phyloP scores from a whole-genome alignment of 2,113 vertebrate species.

The Pseudorhombus dupliciocellatus region DNA sequence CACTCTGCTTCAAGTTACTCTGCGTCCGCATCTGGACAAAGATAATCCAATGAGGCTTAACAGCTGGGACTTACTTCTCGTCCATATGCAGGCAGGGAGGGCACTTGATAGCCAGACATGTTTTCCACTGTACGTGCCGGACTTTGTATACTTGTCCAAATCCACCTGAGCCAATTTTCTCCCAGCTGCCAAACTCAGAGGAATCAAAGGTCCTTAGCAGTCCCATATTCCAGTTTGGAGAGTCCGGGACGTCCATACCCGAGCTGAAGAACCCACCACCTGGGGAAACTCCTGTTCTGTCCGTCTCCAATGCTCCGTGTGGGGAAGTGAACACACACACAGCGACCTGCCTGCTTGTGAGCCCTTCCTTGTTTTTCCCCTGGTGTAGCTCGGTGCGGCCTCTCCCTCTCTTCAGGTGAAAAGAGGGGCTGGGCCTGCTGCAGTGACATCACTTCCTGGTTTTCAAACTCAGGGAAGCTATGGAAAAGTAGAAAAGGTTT shows the following conservation, averaged over 20 bases:
- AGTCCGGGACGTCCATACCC: constrained; percentile 85
- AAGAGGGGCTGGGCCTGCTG: constrained; percentile 62
- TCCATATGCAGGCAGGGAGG: constrained; percentile 95
- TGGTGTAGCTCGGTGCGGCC: constrained; percentile 56
- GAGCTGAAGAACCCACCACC: constrained; percentile 48
- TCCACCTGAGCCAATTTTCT: constrained; percentile 96
- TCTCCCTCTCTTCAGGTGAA: constrained; percentile 84
- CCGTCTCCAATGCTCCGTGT: constrained; percentile 50
- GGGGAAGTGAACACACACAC: constrained; percentile 47
- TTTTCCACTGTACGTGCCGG: constrained; percentile 96
- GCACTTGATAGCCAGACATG: constrained; percentile 97
- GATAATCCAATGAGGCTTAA: not conserved
- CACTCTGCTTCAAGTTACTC: not conserved
- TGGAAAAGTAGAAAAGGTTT: constrained; percentile 32
- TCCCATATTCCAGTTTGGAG: constrained; percentile 88
- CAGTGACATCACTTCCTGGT: constrained; percentile 82
- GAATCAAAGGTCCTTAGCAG: constrained; percentile 91
- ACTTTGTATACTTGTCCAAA: constrained; percentile 99
- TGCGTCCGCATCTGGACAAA: not conserved
- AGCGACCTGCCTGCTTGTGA: constrained; percentile 58
- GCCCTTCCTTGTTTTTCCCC: constrained; percentile 77
- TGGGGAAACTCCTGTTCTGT: constrained; percentile 43
- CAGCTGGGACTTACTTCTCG: constrained; percentile 87
- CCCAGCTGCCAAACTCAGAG: constrained; percentile 90
- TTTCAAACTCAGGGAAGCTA: constrained; percentile 35